Evolutionary conservation across 2,797 vertebrate genomes (phyloP), one percentile per base, ranked within the genome.

Genomic region (Betta splendens): DNA sequence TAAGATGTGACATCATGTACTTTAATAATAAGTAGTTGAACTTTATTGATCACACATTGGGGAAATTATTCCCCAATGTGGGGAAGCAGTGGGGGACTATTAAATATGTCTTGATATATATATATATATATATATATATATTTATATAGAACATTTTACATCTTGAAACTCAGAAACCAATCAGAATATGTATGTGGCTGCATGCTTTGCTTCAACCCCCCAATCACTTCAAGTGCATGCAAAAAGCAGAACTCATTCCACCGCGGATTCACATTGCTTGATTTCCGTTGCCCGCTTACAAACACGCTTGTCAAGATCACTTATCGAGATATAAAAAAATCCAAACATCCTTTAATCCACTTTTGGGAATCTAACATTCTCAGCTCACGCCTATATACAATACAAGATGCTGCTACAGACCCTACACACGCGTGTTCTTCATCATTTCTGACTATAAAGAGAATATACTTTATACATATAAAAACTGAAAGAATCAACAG

Each of bases 241-340:
- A 43, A 75, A 72, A 48, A 55, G 20, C 31, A 16, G 38, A n/a
- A n/a, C n/a, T n/a, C n/a, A n/a, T n/a, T n/a, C n/a, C n/a, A n/a
- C n/a, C n/a, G n/a, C n/a, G n/a, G n/a, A n/a, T n/a, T n/a, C n/a
- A n/a, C n/a, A n/a, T n/a, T n/a, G 48, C 39, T 57, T 61, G 25
- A 43, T 59, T 49, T 26, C 52, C 32, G 45, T 18, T 9, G 28
- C 6, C 37, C 21, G 26, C 43, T 38, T 54, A 64, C 54, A 69
- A 68, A 79, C 74, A 52, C 75, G 50, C 54, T 54, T 69, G 68
- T 71, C 80, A 79, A 67, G 57, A 67, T 77, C 78, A 63, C 58
- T 80, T 66, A 76, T 49, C 52, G n/a, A 15, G 1, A 63, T 46
- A 59, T 23, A 56, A 23, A 47, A n/a, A 59, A 66, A 82, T 6